phyloP scores from a whole-genome alignment of 1,140 invertebrate species.

The Cepaea nemoralis region DNA sequence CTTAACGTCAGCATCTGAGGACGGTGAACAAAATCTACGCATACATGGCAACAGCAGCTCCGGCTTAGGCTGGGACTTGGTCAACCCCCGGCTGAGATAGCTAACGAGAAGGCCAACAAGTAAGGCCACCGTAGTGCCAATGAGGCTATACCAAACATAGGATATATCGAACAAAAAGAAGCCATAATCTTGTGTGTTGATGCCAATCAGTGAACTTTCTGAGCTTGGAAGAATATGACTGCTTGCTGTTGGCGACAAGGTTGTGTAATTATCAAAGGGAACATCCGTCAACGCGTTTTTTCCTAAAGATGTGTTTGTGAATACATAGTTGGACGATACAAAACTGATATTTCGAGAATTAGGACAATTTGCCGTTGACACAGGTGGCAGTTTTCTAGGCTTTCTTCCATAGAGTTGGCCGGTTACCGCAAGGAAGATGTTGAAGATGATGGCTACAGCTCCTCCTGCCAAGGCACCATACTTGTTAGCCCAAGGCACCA shows the following conservation, averaged over 20 bases:
- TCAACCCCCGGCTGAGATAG: background rate
- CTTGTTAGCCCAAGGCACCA: slow-evolving; percentile 80
- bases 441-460: background rate
- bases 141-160: slow-evolving; percentile 20
- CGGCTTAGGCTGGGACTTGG: slow-evolving; percentile 4
- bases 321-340: background rate
- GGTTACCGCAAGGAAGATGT: background rate
- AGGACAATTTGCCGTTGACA: background rate
- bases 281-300: background rate
- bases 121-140: background rate
- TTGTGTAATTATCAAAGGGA: background rate
- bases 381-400: background rate
- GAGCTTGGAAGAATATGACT: background rate
- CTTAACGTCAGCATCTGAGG: background rate
- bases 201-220: background rate
- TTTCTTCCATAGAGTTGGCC: slow-evolving; percentile 7
- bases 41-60: background rate
- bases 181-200: background rate
- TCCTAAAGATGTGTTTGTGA: background rate
- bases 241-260: background rate
- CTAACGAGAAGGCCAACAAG: background rate
- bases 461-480: slow-evolving; percentile 4
- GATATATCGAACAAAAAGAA: slow-evolving; percentile 32
- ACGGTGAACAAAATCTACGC: background rate
- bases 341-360: background rate